A percentile compares a stretch with the other conserved stretches of the same genome.
Conservation (phyloP, 2,113 vertebrate genomes). For the Thamnophis sirtalis region DNA sequence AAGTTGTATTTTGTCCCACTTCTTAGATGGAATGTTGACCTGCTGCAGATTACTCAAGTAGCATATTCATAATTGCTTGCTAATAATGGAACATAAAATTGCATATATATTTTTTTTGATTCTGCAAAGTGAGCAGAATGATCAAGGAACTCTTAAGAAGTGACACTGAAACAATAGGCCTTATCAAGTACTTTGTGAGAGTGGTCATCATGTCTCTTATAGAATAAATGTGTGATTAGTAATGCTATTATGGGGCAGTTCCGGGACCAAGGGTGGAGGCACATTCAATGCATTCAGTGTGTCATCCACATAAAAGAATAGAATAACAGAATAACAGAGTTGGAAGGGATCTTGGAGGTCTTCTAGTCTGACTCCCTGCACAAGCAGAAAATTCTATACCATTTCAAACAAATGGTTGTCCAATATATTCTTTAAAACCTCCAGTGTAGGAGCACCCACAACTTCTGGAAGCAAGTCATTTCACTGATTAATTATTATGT, state of each 20-base stretch:
- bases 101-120: not conserved
- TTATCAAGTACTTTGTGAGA: not conserved
- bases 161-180: not conserved
- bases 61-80: not conserved
- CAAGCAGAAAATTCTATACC: too few relatives aligned
- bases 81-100: not conserved
- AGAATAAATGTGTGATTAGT: not conserved
- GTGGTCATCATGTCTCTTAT: not conserved
- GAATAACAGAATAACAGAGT: too few relatives aligned
- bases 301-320: not conserved
- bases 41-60: not conserved
- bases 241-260: not conserved
- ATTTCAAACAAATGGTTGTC: too few relatives aligned
- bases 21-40: not conserved
- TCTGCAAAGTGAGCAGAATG: not conserved
- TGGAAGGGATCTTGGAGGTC: too few relatives aligned
- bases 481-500: too few relatives aligned
- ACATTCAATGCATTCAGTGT: not conserved
- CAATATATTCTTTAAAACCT: too few relatives aligned
- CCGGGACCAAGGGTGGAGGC: too few relatives aligned
- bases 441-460: too few relatives aligned
- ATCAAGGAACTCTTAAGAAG: not conserved
- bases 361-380: too few relatives aligned
- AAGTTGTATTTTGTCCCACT: not conserved
- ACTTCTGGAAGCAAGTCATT: too few relatives aligned